phyloP scores from a whole-genome alignment of 2,888 invertebrate species.

The Ochropleura leucogaster region DNA sequence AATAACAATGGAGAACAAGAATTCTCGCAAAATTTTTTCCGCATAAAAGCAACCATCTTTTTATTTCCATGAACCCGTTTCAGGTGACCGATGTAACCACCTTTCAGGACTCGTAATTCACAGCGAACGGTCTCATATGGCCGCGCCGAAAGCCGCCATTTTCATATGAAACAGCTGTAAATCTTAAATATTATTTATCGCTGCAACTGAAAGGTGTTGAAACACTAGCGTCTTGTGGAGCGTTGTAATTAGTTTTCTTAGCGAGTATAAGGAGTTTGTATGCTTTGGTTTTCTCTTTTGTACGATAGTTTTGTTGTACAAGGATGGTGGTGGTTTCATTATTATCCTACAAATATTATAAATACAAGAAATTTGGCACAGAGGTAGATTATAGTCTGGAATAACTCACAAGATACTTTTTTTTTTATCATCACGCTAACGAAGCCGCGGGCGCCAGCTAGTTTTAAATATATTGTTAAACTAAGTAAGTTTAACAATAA shows the following conservation, averaged over 20 bases:
- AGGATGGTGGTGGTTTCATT: not conserved
- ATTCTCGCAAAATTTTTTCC: not conserved
- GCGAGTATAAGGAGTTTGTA: not conserved
- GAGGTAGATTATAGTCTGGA: too few relatives aligned
- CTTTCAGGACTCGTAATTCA: constrained; percentile 33
- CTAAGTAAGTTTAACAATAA: too few relatives aligned
- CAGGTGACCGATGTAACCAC: constrained; percentile 33
- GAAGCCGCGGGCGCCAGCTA: too few relatives aligned
- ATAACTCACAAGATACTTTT: too few relatives aligned
- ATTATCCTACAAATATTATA: too few relatives aligned
- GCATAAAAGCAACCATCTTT: not conserved
- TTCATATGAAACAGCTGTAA: constrained; percentile 59
- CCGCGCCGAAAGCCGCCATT: constrained; percentile 34
- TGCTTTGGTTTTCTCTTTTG: not conserved
- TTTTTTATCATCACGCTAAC: too few relatives aligned
- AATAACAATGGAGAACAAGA: not conserved
- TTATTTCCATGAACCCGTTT: constrained; percentile 27
- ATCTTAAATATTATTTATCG: constrained; percentile 62
- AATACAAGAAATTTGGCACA: too few relatives aligned
- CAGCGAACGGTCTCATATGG: constrained; percentile 31
- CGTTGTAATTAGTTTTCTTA: constrained; percentile 31
- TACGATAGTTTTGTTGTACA: not conserved
- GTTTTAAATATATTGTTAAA: too few relatives aligned
- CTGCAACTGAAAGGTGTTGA: constrained; percentile 32
- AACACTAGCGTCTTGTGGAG: constrained; percentile 36